A percentile compares a stretch with the other conserved stretches of the same genome.
phyloP scores from a whole-genome alignment of 2,797 vertebrate species.

The Intellagama lesueurii region DNA sequence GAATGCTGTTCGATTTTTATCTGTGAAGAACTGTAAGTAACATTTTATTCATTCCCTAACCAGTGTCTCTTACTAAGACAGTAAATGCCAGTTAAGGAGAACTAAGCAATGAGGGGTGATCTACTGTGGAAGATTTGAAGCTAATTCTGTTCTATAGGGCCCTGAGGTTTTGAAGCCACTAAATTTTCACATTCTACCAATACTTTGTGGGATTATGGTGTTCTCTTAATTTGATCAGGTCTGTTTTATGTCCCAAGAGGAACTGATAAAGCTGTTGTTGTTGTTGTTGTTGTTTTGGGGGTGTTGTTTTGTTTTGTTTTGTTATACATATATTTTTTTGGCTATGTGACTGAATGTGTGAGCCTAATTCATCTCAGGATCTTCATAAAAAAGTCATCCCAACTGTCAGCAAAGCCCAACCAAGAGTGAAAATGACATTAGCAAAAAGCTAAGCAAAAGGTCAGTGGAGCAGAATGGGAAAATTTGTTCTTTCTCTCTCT shows the following conservation, averaged over 20 bases:
- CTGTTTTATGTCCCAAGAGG: constrained; percentile 70
- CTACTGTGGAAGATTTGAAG: too few species aligned
- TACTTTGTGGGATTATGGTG: constrained; percentile 70
- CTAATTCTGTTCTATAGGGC: too few species aligned
- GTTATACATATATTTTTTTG: constrained; percentile 53
- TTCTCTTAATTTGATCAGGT: constrained; percentile 77
- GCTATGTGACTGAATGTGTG: constrained; percentile 63
- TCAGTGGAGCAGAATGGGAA: constrained; percentile 69
- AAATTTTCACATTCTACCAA: too few species aligned
- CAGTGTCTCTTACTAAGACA: too few species aligned
- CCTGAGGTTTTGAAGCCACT: too few species aligned
- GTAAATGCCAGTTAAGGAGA: too few species aligned
- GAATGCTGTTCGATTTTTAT: too few species aligned
- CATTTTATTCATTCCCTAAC: too few species aligned
- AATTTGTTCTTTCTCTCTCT: constrained; percentile 39
- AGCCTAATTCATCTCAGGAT: constrained; percentile 70
- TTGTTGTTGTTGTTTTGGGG: too few species aligned
- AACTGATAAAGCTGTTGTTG: constrained; percentile 71
- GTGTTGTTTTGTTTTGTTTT: not conserved
- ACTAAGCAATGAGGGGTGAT: too few species aligned
- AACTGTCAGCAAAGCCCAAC: constrained; percentile 73
- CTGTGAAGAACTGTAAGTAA: too few species aligned
- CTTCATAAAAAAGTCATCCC: constrained; percentile 76
- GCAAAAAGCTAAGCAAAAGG: constrained; percentile 76
- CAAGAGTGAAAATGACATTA: constrained; percentile 81